Percentiles rank a stretch among this genome's conserved stretches.
These are phyloP conservation scores for Paracentrotus lividus DNA, from an alignment of 53 echinoderm and acorn worm species.

Conservation along the genomic window DNA sequence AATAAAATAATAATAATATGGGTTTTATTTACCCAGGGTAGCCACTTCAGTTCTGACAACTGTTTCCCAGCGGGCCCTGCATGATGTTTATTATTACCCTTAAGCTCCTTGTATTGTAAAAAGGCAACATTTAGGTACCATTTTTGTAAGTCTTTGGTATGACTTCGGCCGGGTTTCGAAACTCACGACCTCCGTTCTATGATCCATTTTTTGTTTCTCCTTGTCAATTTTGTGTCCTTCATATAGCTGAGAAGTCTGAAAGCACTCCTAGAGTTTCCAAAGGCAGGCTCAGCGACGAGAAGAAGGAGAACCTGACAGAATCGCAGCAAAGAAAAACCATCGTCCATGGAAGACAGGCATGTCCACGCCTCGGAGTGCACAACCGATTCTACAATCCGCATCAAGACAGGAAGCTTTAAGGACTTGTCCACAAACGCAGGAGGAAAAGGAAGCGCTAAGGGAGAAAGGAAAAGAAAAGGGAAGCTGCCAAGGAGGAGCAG, in stretches of 20 bases:
- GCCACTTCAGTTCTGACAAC: too few relatives aligned
- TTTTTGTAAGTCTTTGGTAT: too few relatives aligned
- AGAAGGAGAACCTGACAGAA: slow-evolving; percentile 34
- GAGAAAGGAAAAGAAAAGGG: slow-evolving; percentile 16
- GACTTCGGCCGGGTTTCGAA: too few relatives aligned
- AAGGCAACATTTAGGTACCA: too few relatives aligned
- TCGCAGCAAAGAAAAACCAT: not conserved
- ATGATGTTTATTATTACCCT: too few relatives aligned
- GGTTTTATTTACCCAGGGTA: too few relatives aligned
- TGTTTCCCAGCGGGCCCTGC: too few relatives aligned
- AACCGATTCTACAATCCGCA: not conserved
- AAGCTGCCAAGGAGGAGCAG: not conserved
- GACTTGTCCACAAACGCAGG: slow-evolving; percentile 18
- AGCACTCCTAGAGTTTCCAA: slow-evolving; percentile 56
- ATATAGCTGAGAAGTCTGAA: slow-evolving; percentile 62
- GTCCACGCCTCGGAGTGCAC: slow-evolving; percentile 8
- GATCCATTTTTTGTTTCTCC: not conserved
- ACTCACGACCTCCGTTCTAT: too few relatives aligned
- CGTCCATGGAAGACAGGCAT: not conserved
- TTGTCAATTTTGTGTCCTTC: not conserved
- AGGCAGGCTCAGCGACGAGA: slow-evolving; percentile 35
- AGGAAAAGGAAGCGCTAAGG: slow-evolving; percentile 3
- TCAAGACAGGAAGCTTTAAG: slow-evolving; percentile 10
- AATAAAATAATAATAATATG: too few relatives aligned
- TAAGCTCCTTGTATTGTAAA: too few relatives aligned